Evolutionary conservation across 2,797 vertebrate genomes (phyloP), one percentile per base, ranked within the genome.

Genomic region (Sternotherus odoratus): DNA sequence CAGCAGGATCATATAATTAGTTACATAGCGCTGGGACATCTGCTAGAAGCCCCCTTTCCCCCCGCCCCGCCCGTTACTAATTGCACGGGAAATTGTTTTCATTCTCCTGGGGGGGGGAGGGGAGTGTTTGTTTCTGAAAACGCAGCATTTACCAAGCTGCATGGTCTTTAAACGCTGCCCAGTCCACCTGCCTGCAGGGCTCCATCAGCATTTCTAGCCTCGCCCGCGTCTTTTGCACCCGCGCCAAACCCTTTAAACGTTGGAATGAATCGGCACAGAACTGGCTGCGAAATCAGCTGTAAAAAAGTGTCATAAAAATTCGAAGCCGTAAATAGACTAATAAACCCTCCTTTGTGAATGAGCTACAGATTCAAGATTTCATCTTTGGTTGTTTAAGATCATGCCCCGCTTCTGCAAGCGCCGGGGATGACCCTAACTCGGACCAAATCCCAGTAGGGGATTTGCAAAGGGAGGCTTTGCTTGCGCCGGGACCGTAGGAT

Each of bases 11-110:
- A 12, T 57, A 43, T 69, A 36, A 36, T 48, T 33, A 84, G 82
- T 30, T 48, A 30, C 74, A 53, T 33, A 28, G 74, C 56, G 36
- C 56, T 8, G 48, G 17, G 54, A 21, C 49, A 23, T 24, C 48
- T 33, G 48, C 57, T 46, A 12, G 33, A 28, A 83, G 39, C 13
- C 17, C 16, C 6, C 56, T 3, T 23, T 30, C 5, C 12, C 12
- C 6, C 4, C 13, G 3, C 10, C 5, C 15, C 3, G 6, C 11
- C 28, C 9, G 54, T 28, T 12, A 6, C 46, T 6, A 5, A n/a
- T 33, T 23, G 74, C 21, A 11, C 10, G 46, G 28, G 63, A 66
- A 39, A 63, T 39, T 28, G 26, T 50, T 36, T 85, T 39, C 46
- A 3, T 57, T 50, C 53, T 51, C 49, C n/a, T 33, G 57, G 36